Percentiles rank a stretch among this genome's conserved stretches.
Evolutionary conservation across 2,113 vertebrate species (phyloP).

Genomic region (Hucho hucho): DNA sequence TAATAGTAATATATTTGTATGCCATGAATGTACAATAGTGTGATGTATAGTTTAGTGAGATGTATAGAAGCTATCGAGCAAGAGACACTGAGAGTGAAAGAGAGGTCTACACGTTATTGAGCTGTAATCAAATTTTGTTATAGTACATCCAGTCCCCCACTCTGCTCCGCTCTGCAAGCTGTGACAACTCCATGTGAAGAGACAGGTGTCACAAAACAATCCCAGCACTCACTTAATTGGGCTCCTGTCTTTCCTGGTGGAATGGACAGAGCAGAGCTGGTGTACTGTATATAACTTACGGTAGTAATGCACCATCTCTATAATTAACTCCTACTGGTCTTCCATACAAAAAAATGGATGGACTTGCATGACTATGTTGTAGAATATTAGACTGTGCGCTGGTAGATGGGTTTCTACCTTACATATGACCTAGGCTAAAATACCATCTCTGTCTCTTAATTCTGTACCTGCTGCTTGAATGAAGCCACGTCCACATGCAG

Average conservation of each 20-base stretch:
- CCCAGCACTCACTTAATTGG: conserved; percentile 10
- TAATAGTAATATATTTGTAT: background rate
- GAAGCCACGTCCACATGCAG: background rate
- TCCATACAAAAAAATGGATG: background rate
- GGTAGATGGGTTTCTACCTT: background rate
- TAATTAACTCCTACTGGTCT: too few relatives aligned
- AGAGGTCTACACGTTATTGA: background rate
- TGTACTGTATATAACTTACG: background rate
- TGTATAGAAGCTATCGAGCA: background rate
- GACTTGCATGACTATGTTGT: background rate
- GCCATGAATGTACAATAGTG: background rate
- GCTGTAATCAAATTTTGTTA: background rate
- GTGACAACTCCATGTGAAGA: conserved; percentile 12
- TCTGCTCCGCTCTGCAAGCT: background rate
- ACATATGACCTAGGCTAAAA: background rate
- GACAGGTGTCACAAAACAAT: conserved; percentile 4
- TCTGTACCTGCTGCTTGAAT: background rate
- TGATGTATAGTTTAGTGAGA: background rate
- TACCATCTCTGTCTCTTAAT: background rate
- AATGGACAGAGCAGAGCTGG: background rate
- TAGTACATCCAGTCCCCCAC: conserved; percentile 11
- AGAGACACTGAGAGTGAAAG: background rate
- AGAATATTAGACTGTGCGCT: background rate
- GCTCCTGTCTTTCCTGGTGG: background rate
- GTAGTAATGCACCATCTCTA: too few relatives aligned